These are phyloP conservation scores for Mus pahari DNA, from an alignment of 2,113 vertebrate genomes.

Conservation along the genomic window DNA sequence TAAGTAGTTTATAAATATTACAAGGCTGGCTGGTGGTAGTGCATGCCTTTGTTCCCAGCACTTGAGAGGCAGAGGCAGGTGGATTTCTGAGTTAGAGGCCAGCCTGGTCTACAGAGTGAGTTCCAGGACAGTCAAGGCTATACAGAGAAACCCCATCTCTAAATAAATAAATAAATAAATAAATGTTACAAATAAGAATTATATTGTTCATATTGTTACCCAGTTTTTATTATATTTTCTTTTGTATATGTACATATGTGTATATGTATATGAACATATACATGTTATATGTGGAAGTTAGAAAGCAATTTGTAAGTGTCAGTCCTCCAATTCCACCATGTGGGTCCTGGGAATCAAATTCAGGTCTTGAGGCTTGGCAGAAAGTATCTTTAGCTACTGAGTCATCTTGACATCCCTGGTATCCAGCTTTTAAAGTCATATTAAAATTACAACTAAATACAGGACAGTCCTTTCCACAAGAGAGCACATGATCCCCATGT, in stretches of 20 bases:
- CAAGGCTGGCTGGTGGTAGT: too few relatives aligned
- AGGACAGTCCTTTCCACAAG: rapidly evolving
- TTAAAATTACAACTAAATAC: not conserved
- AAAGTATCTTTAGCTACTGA: too few relatives aligned
- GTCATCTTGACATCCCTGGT: not conserved
- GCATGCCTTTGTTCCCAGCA: too few relatives aligned
- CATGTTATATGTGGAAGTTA: not conserved
- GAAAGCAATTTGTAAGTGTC: not conserved
- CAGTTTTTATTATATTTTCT: not conserved
- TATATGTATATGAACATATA: not conserved
- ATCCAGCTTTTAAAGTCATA: not conserved
- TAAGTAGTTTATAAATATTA: not conserved
- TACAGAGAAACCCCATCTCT: too few relatives aligned
- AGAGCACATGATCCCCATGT: not conserved
- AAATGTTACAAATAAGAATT: not conserved
- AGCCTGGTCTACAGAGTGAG: too few relatives aligned
- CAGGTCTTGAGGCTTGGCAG: not conserved
- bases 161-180: too few relatives aligned
- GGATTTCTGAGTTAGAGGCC: too few relatives aligned
- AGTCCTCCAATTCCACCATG: not conserved
- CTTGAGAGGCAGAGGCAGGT: too few relatives aligned
- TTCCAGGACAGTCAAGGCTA: too few relatives aligned
- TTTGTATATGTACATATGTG: not conserved
- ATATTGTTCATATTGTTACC: not conserved
- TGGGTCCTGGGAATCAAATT: not conserved